Evolutionary conservation across 2,797 vertebrate species (phyloP), one percentile per base, ranked within the genome.

Genomic region (Crenichthys baileyi): DNA sequence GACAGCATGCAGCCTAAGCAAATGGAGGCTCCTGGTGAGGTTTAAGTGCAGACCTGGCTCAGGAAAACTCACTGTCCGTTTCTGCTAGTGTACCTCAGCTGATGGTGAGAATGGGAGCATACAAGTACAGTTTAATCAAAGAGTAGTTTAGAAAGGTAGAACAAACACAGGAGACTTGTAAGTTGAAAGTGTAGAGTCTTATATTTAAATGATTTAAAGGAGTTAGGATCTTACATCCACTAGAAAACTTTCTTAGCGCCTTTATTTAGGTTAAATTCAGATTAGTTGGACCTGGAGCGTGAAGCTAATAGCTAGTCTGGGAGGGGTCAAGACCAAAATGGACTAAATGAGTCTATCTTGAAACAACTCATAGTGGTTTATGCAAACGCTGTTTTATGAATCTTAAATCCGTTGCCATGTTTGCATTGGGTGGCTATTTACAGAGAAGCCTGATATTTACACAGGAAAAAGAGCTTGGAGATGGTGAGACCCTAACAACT

Each of bases 1-100:
- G 44, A 76, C 78, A 83, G 81, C 75, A 74, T 73, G 78, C 86
- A 63, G 72, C 36, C 76, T 44, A 56, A 87, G 77, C 78, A 81
- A 83, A 13, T 22, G 77, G 78, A 70, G 79, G 73, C 72, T 84
- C 71, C 74, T 6, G 18, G 53, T 79, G 68, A 79, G 73, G 50
- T 7, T 61, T 22, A 75, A 75, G 72, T 31, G 75, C 4, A 26
- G 70, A 79, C 44, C 70, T 36, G 63, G 41, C 71, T 11, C 56
- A 39, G 74, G 70, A 73, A n/a, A 70, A 58, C 56, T 82, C 60
- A 55, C 74, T 73, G 7, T 73, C 70, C 79, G 55, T 41, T 73
- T 82, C 80, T 72, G 65, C 58, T 75, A 74, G 82, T 74, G 60
- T 15, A 29, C 31, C 39, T 67, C 29, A 72, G 77, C 31, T 73